Evolutionary conservation across 2,113 vertebrate genomes (phyloP), one percentile per base, ranked within the genome.

Genomic region (Oxyura jamaicensis): DNA sequence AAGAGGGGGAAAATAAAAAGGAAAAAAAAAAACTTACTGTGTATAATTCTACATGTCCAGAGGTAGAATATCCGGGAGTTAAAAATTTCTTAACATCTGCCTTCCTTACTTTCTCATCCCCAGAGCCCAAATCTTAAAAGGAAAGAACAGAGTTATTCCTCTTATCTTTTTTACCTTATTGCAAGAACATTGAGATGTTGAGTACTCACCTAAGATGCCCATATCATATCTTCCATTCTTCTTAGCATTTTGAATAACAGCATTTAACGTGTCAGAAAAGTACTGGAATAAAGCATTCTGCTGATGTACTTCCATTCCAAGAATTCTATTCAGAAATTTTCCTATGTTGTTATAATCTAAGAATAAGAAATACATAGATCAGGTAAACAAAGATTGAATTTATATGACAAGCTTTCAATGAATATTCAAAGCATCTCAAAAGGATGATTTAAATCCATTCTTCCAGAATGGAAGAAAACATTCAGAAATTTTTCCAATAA

Each of bases 321-420:
- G 96, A 91, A 99, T 99, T 73, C 99, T 98, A 93, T 99, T 99
- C 85, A 99, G 98, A 91, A 99, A 99, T 94, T 99, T 99, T 71
- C 99, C 99, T 41, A 99, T 99, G 86, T 99, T 99, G 98, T 99
- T 99, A 96, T 99, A 99, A 98, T 99, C 99, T 99, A 76, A 67
- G 6, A 81, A 2, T 2, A 53, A 60, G 10, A 77, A 81, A 81
- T 4, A 31, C 15, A 84, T 0, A 1, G 3, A 35, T 75, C 48
- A 87, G 52, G 22, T 31, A 46, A 60, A 29, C 28, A 68, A 65
- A 35, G 19, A 66, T 11, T 3, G 52, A 53, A 6, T 28, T 18
- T 36, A 29, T 39, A 36, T 55, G 46, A 74, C 16, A 55, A 75
- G 33, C 17, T n/a, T 42, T 77, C 44, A 52, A 31, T 42, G 42